A percentile compares a stretch with the other conserved stretches of the same genome.
Conservation (phyloP, 2,797 vertebrate species). For the Cuniculus paca region DNA sequence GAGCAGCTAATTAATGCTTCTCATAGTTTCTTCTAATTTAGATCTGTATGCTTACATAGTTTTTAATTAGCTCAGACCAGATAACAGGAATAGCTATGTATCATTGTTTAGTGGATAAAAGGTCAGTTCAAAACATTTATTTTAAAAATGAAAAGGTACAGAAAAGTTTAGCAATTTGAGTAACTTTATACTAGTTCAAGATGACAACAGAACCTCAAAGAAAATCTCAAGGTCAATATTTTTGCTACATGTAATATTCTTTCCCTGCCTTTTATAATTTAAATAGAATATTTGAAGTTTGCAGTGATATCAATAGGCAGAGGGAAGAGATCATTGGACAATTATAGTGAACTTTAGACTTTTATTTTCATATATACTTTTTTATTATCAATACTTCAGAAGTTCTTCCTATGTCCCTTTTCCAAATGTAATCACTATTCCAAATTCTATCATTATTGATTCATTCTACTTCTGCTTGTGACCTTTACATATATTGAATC, state of each 20-base stretch:
- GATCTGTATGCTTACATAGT: not conserved
- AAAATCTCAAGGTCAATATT: not conserved
- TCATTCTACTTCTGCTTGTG: not conserved
- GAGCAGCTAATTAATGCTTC: not conserved
- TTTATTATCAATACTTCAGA: not conserved
- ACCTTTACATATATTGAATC: conserved; percentile 14
- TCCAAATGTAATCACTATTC: not conserved
- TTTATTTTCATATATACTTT: not conserved
- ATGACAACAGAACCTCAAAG: not conserved
- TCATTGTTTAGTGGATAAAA: not conserved
- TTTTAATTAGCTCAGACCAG: not conserved
- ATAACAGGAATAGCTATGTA: not conserved
- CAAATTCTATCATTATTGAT: not conserved
- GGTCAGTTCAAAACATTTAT: not conserved
- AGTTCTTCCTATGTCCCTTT: not conserved
- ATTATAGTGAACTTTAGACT: not conserved
- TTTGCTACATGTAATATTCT: not conserved
- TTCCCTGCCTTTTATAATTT: not conserved
- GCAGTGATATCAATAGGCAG: not conserved
- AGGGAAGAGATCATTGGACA: not conserved
- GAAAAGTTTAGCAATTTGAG: not conserved
- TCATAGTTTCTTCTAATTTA: conserved; percentile 38
- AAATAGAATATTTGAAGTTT: not conserved
- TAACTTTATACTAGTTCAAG: not conserved
- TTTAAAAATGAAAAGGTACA: not conserved